A percentile compares a stretch with the other conserved stretches of the same genome.
phyloP scores from a whole-genome alignment of 2,113 vertebrate genomes.

The Motacilla alba region DNA sequence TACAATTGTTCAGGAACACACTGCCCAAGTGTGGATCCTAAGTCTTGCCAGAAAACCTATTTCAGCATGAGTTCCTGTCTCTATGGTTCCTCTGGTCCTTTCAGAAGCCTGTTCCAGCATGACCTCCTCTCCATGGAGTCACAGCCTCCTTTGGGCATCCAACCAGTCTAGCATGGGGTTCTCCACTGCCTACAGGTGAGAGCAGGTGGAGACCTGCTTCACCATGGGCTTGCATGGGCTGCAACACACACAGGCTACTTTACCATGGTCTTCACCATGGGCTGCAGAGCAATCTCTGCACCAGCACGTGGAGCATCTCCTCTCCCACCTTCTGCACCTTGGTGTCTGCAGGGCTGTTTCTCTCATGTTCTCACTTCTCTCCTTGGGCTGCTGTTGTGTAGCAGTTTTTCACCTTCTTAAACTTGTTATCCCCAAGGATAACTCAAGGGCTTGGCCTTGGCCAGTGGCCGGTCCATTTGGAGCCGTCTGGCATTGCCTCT shows the following conservation, averaged over 20 bases:
- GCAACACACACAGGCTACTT: neutral
- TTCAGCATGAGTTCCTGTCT: fast-evolving
- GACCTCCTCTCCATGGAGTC: fast-evolving
- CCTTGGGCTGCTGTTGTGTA: neutral
- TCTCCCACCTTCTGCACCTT: neutral
- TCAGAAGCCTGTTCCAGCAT: neutral
- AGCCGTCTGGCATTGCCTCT: fast-evolving
- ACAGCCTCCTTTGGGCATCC: neutral
- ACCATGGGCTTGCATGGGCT: neutral
- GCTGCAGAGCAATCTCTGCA: neutral
- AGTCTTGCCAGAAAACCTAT: neutral
- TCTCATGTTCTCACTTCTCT: neutral
- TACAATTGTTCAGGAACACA: neutral
- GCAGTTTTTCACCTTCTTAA: neutral
- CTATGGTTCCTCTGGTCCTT: neutral
- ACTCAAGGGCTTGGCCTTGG: too few species aligned
- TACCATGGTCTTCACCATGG: fast-evolving
- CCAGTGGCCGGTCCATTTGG: fast-evolving
- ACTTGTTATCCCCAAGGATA: fast-evolving
- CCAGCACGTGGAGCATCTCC: fast-evolving
- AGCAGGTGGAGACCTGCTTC: neutral
- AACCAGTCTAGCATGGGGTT: neutral
- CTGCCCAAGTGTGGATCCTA: neutral
- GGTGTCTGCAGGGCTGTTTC: neutral
- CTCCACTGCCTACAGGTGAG: neutral